phyloP scores from a whole-genome alignment of 2,797 vertebrate species.

The Amniataba percoides region DNA sequence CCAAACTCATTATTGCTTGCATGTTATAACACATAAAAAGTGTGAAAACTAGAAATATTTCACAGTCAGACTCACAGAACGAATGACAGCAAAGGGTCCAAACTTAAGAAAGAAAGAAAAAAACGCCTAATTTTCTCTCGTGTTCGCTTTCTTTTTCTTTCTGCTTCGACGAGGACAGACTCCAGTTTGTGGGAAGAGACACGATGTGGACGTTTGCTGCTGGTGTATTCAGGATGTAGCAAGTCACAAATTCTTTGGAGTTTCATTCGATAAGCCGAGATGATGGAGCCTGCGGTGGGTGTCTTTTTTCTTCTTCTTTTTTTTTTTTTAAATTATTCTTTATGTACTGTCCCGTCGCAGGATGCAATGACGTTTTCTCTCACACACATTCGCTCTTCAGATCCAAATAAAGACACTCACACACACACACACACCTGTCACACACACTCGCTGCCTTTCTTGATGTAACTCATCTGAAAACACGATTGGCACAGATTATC shows the following conservation, averaged over 20 bases:
- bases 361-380: conserved; percentile 38
- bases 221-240: conserved; percentile 86
- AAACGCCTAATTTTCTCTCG: conserved; percentile 28
- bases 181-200: conserved; percentile 61
- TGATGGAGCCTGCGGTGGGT: conserved; percentile 58
- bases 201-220: conserved; percentile 83
- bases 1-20: conserved; percentile 84
- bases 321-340: neutral
- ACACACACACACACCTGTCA: conserved; percentile 31
- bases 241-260: conserved; percentile 84
- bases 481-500: conserved; percentile 84
- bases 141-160: conserved; percentile 31
- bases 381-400: conserved; percentile 39
- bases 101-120: conserved; percentile 17
- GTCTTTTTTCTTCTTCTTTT: conserved; percentile 2
- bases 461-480: conserved; percentile 69
- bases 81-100: conserved; percentile 47
- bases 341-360: conserved; percentile 44
- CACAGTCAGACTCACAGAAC: conserved; percentile 65
- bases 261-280: conserved; percentile 78
- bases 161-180: conserved; percentile 45
- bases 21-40: conserved; percentile 64
- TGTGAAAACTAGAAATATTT: conserved; percentile 53
- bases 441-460: conserved; percentile 45
- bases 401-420: conserved; percentile 41